These are phyloP conservation scores for Rhadina sibilatrix DNA, from an alignment of 2,113 vertebrate genomes.

Conservation along the genomic window DNA sequence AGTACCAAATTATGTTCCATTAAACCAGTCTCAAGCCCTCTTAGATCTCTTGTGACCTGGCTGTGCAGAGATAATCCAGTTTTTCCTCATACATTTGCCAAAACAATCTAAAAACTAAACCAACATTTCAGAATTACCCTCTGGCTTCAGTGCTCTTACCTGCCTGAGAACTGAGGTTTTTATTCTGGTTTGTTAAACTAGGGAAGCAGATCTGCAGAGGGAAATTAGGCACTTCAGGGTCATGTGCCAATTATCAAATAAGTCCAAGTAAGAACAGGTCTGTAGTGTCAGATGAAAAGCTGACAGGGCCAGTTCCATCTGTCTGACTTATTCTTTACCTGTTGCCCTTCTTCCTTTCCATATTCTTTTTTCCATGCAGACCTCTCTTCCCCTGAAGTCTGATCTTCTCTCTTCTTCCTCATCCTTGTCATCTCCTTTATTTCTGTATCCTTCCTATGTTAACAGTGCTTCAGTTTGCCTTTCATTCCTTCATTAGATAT, in stretches of 20 bases:
- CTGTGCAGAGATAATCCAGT: not conserved
- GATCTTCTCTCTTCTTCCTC: not conserved
- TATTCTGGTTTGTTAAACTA: not conserved
- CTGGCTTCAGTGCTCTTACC: not conserved
- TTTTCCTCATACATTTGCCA: not conserved
- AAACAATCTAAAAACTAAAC: not conserved
- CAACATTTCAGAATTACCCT: not conserved
- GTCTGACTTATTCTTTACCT: not conserved
- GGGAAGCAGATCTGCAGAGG: not conserved
- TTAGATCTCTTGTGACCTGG: not conserved
- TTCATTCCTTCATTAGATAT: not conserved
- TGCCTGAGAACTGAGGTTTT: not conserved
- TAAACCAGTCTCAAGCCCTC: not conserved
- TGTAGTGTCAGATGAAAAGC: not conserved
- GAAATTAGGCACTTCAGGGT: not conserved
- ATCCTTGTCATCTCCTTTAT: not conserved
- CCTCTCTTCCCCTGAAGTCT: not conserved
- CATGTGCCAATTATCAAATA: not conserved
- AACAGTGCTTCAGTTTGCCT: not conserved
- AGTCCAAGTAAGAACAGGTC: not conserved
- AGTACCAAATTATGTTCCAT: not conserved
- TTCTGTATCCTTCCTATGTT: not conserved
- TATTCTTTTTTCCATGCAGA: not conserved
- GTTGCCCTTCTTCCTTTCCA: not conserved
- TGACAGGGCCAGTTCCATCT: not conserved